Evolutionary conservation across 2,797 vertebrate genomes (phyloP).

Genomic region (Phataginus tricuspis): DNA sequence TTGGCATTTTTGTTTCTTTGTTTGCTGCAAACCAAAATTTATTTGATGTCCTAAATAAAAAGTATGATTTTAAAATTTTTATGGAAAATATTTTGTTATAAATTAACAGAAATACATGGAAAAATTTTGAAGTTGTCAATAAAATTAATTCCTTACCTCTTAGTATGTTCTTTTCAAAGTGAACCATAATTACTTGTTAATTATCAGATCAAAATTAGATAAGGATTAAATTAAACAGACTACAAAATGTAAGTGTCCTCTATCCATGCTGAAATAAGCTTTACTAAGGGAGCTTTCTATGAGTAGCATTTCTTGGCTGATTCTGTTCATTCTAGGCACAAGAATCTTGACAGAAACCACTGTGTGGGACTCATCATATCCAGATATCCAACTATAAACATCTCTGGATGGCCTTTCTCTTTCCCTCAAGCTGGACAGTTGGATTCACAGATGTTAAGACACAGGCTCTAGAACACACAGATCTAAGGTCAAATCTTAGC

Average conservation of each 20-base stretch:
- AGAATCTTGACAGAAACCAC: neutral
- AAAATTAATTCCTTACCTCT: constrained; percentile 21
- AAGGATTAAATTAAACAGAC: neutral
- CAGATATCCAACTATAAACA: neutral
- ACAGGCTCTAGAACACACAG: neutral
- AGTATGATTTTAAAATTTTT: neutral
- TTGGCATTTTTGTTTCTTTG: neutral
- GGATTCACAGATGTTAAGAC: neutral
- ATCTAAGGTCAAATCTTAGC: neutral
- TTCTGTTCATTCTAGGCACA: neutral
- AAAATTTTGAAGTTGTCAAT: constrained; percentile 6
- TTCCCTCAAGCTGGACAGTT: neutral
- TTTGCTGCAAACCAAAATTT: constrained; percentile 13
- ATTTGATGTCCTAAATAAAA: constrained; percentile 7
- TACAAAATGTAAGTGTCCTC: neutral
- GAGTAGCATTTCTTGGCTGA: neutral
- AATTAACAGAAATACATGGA: neutral
- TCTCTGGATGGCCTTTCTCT: neutral
- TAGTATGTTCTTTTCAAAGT: constrained; percentile 12
- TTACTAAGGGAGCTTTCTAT: neutral
- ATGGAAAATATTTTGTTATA: constrained; percentile 35
- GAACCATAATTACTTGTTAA: neutral
- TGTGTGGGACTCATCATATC: neutral
- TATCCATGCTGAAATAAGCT: neutral
- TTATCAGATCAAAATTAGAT: neutral